Base-by-base conservation (phyloP, 1,140 invertebrate genomes). In the Telenomus remus region DNA sequence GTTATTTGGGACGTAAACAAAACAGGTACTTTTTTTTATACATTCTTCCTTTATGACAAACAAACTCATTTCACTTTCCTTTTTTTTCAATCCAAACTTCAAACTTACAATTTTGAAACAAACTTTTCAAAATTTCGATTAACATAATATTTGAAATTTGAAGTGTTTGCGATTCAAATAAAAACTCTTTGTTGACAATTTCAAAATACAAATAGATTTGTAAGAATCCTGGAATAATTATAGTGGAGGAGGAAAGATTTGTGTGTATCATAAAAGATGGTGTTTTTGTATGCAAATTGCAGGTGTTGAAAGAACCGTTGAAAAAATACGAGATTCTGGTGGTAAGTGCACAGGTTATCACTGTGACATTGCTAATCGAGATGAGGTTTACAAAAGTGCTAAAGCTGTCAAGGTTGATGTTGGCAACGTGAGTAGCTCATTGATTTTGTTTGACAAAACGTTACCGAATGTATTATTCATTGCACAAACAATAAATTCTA, bases 1-100 rank as follows among this genome's bases (percentile, higher is more conserved):
- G 91, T 98, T 6, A 87, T 97, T 43, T 98, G 96, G 96, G 97
- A 99, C 85, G 93, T 98, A 44, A 96, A 98, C 85, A 90, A 93
- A 85, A 85, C 90, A 88, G 94, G 94, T 94, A 73, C 90, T 89
- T 46, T 44, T n/a, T 39, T 1, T 14, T 19, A 33, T 43, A 33
- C 5, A 34, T 33, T 9, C 12, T 27, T 27, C 19, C 19, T 27
- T 43, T 27, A 35, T 13, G 14, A 12, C 9, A 13, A 35, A 34
- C n/a, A 10, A 39, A 39, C 37, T 39, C 37, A 39, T 27, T 27
- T 27, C 19, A 27, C 19, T 27, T 27, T n/a, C n/a, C n/a, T n/a
- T n/a, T n/a, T n/a, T n/a, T n/a, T n/a, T n/a, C n/a, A n/a, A n/a
- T n/a, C n/a, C n/a, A n/a, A n/a, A n/a, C n/a, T n/a, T n/a, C n/a